phyloP scores from a whole-genome alignment of 2,113 vertebrate species.

The Sinocyclocheilus rhinocerous region DNA sequence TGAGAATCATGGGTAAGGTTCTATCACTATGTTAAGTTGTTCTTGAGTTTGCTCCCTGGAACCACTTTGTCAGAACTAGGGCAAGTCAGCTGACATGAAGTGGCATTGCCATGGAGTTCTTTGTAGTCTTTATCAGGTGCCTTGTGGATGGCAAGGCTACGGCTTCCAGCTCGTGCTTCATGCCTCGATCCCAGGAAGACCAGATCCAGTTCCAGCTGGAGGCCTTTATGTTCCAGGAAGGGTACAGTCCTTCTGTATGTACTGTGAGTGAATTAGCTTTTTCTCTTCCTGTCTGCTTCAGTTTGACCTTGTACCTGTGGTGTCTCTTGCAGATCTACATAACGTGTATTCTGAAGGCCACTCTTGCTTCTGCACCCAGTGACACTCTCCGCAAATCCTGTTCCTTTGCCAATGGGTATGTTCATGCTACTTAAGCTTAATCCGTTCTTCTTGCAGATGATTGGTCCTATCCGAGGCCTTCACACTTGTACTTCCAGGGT shows the following conservation, averaged over 20 bases:
- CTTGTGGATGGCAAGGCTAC: conserved; percentile 65
- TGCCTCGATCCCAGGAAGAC: conserved; percentile 55
- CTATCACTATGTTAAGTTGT: no score
- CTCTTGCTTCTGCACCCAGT: neutral
- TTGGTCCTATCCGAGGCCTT: no score
- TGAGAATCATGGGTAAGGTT: conserved; percentile 65
- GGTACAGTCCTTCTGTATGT: conserved; percentile 43
- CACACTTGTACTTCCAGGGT: no score
- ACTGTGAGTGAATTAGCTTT: no score
- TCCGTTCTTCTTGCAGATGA: no score
- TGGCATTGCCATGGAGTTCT: neutral
- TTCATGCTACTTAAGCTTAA: neutral
- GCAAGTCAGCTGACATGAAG: no score
- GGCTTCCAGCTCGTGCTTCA: conserved; percentile 61
- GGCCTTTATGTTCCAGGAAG: conserved; percentile 66
- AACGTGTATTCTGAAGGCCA: conserved; percentile 63
- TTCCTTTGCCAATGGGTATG: conserved; percentile 64
- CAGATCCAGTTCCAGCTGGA: conserved; percentile 65
- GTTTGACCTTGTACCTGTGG: rapidly evolving
- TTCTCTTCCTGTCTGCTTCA: no score
- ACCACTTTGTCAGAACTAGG: no score
- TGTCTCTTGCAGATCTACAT: conserved; percentile 62
- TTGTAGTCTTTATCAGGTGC: conserved; percentile 51
- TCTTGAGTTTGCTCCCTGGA: no score
- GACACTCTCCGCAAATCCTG: conserved; percentile 63